Base-by-base conservation (phyloP, 2,888 invertebrate genomes). In the Lasioglossum vierecki region DNA sequence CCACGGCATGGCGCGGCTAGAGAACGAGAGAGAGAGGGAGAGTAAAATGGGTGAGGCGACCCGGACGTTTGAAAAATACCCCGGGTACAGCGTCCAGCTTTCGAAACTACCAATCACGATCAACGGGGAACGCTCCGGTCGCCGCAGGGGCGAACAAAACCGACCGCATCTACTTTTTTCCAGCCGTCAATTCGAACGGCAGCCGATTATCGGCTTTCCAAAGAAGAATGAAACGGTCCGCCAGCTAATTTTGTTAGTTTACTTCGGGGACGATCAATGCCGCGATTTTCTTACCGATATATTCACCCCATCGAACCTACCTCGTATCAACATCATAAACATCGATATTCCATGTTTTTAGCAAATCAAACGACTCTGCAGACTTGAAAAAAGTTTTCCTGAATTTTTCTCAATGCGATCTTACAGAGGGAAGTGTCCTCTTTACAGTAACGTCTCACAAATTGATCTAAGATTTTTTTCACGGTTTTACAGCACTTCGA, bases 121-220 rank as follows among this genome's bases (percentile, higher is more conserved):
- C 49, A 49, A 15, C 60, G 53, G n/a, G 53, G 30, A n/a, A 26
- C 70, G 70, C 26, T 30, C 18, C 75, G 63, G 68, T 76, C 44
- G 84, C 79, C 84, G 79, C 84, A 66, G 74, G 84, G 68, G 26
- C 13, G 71, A 72, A 84, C 75, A 72, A 76, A 84, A 66, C 84
- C 71, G 46, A 84, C 84, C 84, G 79, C 84, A 72, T 84, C 79
- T 78, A 72, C 79, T 78, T 77, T 84, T 79, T 66, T 63, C 39
- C 70, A 11, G 57, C 66, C 79, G 84, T 84, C 84, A 73, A 84
- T 84, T 84, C 84, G 72, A 63, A 79, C 84, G 46, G 84, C 66
- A 57, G 84, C 75, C 84, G 84, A 84, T 84, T 84, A 84, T 84
- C 84, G 84, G 78, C 84, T 84, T 84, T n/a, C 63, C 79, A 4